phyloP scores from a whole-genome alignment of 2,888 invertebrate genomes.

The Drosophila quinaria region DNA sequence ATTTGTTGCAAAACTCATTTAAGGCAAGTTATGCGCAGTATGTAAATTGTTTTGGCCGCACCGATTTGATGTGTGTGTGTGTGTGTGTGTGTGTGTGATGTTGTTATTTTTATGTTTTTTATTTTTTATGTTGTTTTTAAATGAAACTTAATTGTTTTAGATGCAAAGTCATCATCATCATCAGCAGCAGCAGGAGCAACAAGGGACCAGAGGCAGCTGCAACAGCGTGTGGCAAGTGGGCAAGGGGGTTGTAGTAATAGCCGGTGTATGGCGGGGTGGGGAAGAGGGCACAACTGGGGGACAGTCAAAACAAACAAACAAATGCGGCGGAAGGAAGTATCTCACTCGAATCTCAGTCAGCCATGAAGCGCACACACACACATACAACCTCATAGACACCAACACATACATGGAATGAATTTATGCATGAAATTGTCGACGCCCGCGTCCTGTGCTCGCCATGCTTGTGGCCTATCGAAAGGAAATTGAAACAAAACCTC shows the following conservation, averaged over 20 bases:
- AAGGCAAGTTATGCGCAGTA: constrained; percentile 82
- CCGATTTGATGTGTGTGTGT: constrained; percentile 14
- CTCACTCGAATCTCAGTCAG: constrained; percentile 79
- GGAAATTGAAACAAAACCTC: constrained; percentile 84
- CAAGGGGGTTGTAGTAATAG: background rate
- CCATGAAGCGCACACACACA: constrained; percentile 52
- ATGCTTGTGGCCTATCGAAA: constrained; percentile 81
- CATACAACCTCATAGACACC: constrained; percentile 5
- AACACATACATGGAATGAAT: constrained; percentile 62
- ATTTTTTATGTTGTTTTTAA: constrained; percentile 53
- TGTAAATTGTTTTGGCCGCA: constrained; percentile 83
- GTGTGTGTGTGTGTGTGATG: constrained; percentile 5
- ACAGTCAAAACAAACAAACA: constrained; percentile 67
- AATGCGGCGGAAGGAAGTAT: constrained; percentile 79
- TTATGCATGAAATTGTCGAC: constrained; percentile 83
- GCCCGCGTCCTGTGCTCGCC: constrained; percentile 77
- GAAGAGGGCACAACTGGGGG: background rate
- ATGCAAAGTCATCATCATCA: constrained; percentile 77
- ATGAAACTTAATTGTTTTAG: constrained; percentile 82
- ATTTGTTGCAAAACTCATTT: constrained; percentile 81
- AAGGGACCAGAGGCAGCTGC: constrained; percentile 13
- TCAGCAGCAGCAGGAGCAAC: constrained; percentile 11
- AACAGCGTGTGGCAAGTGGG: background rate
- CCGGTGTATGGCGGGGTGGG: background rate
- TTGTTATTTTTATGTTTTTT: constrained; percentile 10